Base-by-base conservation (phyloP, 2,797 vertebrate species). In the Pangasius mekongensis region DNA sequence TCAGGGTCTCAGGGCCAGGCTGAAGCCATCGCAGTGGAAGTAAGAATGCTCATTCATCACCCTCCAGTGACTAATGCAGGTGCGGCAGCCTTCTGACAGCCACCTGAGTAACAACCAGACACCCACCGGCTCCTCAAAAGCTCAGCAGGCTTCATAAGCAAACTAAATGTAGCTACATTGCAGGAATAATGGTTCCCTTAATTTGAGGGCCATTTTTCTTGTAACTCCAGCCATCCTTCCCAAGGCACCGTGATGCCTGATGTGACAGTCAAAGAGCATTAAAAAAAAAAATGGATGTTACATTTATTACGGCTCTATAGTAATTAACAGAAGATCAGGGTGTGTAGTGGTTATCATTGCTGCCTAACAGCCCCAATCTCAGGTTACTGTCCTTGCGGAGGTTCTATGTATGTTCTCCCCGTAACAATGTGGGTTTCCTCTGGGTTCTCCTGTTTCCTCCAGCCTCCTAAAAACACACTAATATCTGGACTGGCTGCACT, bases 1-100 rank as follows among this genome's bases (percentile, higher is more conserved):
- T 83, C 6, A 33, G 62, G 56, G 67, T 78, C 89, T 87, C 58
- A 54, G 78, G 82, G 27, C 62, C 67, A 83, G 56, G 73, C 67
- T 47, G 54, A 74, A 82, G 52, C 39, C 60, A 77, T 87, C 47
- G 47, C 54, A 71, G 27, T 69, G 24, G 90, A 83, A 83, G 60
- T 71, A 69, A 67, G 43, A 58, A 6, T 9, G 76, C 67, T 87
- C 83, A 39, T 91, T 90, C 87, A 91, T 91, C 90, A 89, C 76
- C 76, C 7, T 49, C 77, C 71, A 84, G 77, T 88, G 89, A 91
- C 66, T 30, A 89, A 90, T 89, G 86, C 64, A 82, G 67, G 71
- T 73, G 85, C 73, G 9, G 66, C 66, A 67, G 36, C 16, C 58
- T 78, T 86, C 85, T 87, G 87, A 89, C 87, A 86, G 89, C 73